Evolutionary conservation across 2,797 vertebrate genomes (phyloP).

Genomic region (Euphonia xanthogaster): DNA sequence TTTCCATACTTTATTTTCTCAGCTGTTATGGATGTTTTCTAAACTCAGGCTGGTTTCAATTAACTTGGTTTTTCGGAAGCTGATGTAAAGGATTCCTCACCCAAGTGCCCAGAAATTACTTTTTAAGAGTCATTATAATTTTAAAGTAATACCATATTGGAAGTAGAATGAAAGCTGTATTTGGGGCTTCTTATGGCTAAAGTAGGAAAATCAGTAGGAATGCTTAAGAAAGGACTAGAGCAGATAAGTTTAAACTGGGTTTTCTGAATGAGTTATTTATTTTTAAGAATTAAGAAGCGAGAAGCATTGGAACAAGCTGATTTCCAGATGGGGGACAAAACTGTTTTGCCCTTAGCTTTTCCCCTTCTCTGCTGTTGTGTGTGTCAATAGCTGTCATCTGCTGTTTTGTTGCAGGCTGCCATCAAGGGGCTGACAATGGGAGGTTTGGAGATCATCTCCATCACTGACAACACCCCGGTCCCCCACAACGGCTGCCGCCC

Average conservation of each 20-base stretch:
- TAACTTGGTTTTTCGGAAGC: not conserved
- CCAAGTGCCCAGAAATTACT: not conserved
- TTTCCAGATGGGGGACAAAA: not conserved
- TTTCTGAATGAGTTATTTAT: not conserved
- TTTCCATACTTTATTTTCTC: not conserved
- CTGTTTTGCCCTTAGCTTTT: not conserved
- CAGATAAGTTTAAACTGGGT: not conserved
- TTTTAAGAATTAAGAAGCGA: not conserved
- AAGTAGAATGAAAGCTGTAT: not conserved
- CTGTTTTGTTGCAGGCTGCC: conserved; percentile 80
- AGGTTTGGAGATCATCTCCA: conserved; percentile 91
- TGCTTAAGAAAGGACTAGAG: not conserved
- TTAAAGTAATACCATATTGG: not conserved
- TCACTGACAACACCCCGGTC: conserved; percentile 93
- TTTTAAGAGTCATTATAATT: not conserved
- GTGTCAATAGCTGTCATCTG: not conserved
- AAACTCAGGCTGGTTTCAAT: not conserved
- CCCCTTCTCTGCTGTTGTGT: not conserved
- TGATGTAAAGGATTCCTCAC: not conserved
- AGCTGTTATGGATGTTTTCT: not conserved
- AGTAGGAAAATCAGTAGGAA: not conserved
- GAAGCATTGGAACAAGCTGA: not conserved
- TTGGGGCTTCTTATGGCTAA: not conserved
- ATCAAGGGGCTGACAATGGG: conserved; percentile 94
- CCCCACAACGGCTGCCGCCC: conserved; percentile 98